These are phyloP conservation scores for Gortyna flavago DNA, from an alignment of 2,888 invertebrate genomes.

Conservation along the genomic window DNA sequence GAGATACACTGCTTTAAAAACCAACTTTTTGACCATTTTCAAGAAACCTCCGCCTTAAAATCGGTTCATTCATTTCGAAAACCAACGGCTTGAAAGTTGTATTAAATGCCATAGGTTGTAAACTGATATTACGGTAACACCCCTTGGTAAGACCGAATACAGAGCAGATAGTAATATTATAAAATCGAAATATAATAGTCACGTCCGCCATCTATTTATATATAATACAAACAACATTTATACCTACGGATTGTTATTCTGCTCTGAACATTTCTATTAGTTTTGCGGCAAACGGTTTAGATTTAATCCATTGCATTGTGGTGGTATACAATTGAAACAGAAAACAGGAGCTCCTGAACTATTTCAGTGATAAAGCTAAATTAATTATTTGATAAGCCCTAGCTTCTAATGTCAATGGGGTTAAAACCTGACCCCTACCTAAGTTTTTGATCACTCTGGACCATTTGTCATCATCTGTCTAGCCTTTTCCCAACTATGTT, in stretches of 20 bases:
- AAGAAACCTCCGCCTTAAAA: too few relatives aligned
- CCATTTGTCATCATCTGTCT: background rate
- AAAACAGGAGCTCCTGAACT: background rate
- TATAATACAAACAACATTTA: slow-evolving; percentile 14
- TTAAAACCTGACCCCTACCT: background rate
- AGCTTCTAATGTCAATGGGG: background rate
- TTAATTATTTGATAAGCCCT: slow-evolving; percentile 25
- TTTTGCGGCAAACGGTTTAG: slow-evolving; percentile 33
- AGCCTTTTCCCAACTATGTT: background rate
- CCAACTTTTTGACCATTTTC: too few relatives aligned
- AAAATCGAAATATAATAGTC: slow-evolving; percentile 14
- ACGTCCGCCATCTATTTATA: slow-evolving; percentile 4
- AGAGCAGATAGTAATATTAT: background rate
- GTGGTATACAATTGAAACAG: slow-evolving; percentile 35
- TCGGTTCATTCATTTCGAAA: too few relatives aligned
- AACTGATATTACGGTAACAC: too few relatives aligned
- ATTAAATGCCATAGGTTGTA: too few relatives aligned
- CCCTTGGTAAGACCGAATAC: too few relatives aligned
- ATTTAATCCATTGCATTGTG: slow-evolving; percentile 32
- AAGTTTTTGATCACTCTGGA: background rate
- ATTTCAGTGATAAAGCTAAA: slow-evolving; percentile 35
- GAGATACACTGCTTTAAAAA: too few relatives aligned
- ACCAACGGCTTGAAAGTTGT: too few relatives aligned
- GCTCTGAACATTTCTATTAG: slow-evolving; percentile 43
- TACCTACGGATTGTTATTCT: slow-evolving; percentile 14